Evolutionary conservation across 2,888 invertebrate genomes (phyloP), one percentile per base, ranked within the genome.

Genomic region (Mythimna pallens): DNA sequence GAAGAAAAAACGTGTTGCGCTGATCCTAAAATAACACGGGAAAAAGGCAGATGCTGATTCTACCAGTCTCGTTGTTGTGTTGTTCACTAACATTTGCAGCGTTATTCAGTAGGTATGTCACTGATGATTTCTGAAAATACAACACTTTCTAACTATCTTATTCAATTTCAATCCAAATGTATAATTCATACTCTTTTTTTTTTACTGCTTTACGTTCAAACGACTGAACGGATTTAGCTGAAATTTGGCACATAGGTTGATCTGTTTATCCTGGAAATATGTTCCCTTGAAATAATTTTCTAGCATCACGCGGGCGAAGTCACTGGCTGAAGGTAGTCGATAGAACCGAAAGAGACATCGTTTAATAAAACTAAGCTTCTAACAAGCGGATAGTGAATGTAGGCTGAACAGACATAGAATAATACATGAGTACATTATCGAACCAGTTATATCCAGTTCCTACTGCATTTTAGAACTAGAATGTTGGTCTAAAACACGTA

Each of bases 381-480:
- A 64, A 67, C 67, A 79, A 79, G 78, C 80, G 80, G 80, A 52
- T 50, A 22, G 67, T 65, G 64, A 70, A 80, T 78, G 68, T 78
- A 63, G 78, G 80, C 65, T 81, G 76, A 20, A 64, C 81, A 55
- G 55, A 1, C 77, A 65, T 63, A 70, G 78, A 81, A 79, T 81
- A 81, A 81, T 76, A 76, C 69, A 79, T 79, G 81, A 79, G 62
- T 66, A 66, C 58, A 65, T 80, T 80, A 80, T 10, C 61, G 50
- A 75, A 76, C 70, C 57, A 70, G 63, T 54, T 75, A 55, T 20
- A 68, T 65, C 68, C 55, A 64, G 77, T 69, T 25, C 36, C 6
- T 34, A 57, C 74, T 80, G 80, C 47, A 74, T 72, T 63, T 66
- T 54, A 73, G 63, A 50, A 68, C 50, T 54, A 62, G 80, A 78